phyloP scores from a whole-genome alignment of 2,888 invertebrate species.

The Aelia acuminata region DNA sequence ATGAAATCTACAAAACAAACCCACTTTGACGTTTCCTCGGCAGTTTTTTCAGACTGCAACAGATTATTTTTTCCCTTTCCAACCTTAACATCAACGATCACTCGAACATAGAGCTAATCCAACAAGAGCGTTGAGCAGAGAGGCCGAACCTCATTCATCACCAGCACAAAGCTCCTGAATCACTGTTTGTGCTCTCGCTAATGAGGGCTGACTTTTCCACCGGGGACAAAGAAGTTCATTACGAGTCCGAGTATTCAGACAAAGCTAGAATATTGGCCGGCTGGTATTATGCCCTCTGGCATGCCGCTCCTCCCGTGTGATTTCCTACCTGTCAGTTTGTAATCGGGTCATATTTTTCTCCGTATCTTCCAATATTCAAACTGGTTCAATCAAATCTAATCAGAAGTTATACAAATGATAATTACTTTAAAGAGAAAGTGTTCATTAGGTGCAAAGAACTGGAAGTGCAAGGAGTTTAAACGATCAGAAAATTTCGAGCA shows the following conservation, averaged over 20 bases:
- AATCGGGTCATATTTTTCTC: background rate
- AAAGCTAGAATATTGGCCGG: background rate
- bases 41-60: no score
- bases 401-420: no score
- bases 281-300: background rate
- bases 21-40: no score
- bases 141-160: background rate
- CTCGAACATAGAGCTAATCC: background rate
- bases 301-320: background rate
- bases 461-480: no score
- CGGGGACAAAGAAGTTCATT: slow-evolving; percentile 14
- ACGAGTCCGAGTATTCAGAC: background rate
- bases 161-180: background rate
- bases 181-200: background rate
- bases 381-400: background rate
- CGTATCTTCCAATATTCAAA: background rate
- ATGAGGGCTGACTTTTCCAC: slow-evolving; percentile 17
- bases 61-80: background rate
- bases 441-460: no score
- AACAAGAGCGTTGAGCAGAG: background rate
- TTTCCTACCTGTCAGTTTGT: background rate
- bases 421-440: no score
- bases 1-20: no score
- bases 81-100: background rate
- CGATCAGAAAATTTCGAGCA: no score